Evolutionary conservation across 2,797 vertebrate genomes (phyloP).

Genomic region (Antrozous pallidus): DNA sequence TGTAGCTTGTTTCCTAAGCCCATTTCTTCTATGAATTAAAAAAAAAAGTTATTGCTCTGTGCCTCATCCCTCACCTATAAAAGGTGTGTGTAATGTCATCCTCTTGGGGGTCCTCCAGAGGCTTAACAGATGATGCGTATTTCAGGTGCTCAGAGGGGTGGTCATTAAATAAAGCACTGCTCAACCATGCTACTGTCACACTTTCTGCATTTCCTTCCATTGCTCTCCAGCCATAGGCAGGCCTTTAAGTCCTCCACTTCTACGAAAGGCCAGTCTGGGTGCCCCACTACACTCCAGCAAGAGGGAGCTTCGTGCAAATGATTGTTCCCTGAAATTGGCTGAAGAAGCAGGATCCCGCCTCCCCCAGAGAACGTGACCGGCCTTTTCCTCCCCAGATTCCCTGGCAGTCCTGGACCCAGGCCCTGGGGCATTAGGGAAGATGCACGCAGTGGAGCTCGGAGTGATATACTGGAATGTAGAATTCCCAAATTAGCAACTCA

Average conservation of each 20-base stretch:
- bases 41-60: not conserved
- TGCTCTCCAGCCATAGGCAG: not conserved
- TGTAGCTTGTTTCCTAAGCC: too few species aligned
- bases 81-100: not conserved
- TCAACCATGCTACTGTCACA: fast-evolving
- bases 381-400: not conserved
- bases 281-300: not conserved
- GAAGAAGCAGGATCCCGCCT: not conserved
- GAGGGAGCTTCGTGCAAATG: not conserved
- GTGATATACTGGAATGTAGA: not conserved
- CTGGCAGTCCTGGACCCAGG: not conserved
- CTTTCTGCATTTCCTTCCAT: not conserved
- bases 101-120: not conserved
- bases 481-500: not conserved
- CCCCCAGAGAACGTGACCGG: not conserved
- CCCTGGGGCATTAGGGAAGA: not conserved
- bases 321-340: not conserved
- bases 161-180: not conserved
- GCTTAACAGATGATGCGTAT: not conserved
- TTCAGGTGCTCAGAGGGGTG: not conserved
- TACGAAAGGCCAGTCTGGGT: not conserved
- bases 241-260: not conserved
- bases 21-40: too few species aligned
- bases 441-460: not conserved
- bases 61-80: not conserved